Conservation (phyloP, 2,888 invertebrate species). For the Pammene aurita region DNA sequence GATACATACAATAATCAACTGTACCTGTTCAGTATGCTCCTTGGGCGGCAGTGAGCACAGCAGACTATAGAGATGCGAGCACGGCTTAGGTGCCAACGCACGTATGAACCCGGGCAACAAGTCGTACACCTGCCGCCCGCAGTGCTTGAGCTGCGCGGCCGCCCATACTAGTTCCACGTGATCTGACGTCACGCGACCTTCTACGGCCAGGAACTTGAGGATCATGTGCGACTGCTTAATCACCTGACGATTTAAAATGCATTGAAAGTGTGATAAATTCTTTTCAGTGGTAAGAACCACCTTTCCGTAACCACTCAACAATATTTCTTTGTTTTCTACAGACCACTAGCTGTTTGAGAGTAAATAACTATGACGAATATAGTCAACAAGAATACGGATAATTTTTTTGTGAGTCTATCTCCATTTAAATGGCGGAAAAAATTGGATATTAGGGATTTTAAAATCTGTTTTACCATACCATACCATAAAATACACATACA, state of each 20-base stretch:
- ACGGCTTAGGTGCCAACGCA: constrained; percentile 93
- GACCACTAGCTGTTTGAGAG: no score
- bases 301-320: no score
- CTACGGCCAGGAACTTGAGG: constrained; percentile 95
- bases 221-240: constrained; percentile 98
- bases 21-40: constrained; percentile 95
- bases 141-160: constrained; percentile 97
- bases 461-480: no score
- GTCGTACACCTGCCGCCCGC: constrained; percentile 96
- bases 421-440: no score
- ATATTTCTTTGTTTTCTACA: no score
- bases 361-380: no score
- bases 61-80: constrained; percentile 93
- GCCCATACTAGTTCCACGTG: constrained; percentile 97
- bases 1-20: background rate
- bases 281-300: no score
- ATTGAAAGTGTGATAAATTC: no score
- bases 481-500: no score
- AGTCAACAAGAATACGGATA: no score
- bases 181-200: constrained; percentile 93
- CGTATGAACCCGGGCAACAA: constrained; percentile 94
- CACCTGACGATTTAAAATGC: constrained; percentile 77
- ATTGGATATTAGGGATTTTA: no score
- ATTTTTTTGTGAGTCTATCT: no score
- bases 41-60: constrained; percentile 94